Conservation (phyloP, 2,113 vertebrate genomes). For the Pollachius pollachius region DNA sequence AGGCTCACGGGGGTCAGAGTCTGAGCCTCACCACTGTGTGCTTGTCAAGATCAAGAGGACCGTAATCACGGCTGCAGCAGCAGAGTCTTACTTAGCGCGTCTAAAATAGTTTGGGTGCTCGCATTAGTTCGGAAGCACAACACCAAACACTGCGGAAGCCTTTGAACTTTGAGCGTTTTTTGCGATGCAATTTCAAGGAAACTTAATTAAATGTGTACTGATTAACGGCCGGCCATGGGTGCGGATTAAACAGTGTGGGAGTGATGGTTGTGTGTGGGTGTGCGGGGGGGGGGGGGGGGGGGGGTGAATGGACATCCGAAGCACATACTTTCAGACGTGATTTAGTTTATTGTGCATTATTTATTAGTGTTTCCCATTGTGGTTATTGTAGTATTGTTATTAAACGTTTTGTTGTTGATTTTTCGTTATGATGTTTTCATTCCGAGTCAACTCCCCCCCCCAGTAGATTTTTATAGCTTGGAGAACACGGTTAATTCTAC, state of each 20-base stretch:
- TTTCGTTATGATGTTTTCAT: background rate
- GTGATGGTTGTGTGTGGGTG: too few species aligned
- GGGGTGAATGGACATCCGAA: too few species aligned
- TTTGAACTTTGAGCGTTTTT: constrained; percentile 52
- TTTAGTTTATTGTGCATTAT: too few species aligned
- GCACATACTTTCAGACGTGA: too few species aligned
- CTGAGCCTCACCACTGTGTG: constrained; percentile 36
- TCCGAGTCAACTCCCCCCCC: background rate
- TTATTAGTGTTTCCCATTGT: too few species aligned
- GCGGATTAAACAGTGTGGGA: too few species aligned
- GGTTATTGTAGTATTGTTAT: too few species aligned
- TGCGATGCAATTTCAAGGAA: constrained; percentile 45
- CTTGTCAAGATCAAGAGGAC: constrained; percentile 68
- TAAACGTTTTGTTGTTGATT: background rate
- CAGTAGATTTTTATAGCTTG: background rate
- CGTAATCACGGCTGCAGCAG: constrained; percentile 48
- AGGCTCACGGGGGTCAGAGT: constrained; percentile 57
- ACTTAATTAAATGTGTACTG: constrained; percentile 51
- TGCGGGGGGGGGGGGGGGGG: too few species aligned
- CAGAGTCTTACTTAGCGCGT: constrained; percentile 56
- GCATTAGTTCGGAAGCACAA: constrained; percentile 23
- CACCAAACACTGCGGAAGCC: constrained; percentile 20
- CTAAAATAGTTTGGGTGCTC: constrained; percentile 48
- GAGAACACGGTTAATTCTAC: background rate
- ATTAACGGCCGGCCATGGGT: constrained; percentile 19